These are phyloP conservation scores for Scaptomyza hsui DNA, from an alignment of 1,140 invertebrate species.

Conservation along the genomic window DNA sequence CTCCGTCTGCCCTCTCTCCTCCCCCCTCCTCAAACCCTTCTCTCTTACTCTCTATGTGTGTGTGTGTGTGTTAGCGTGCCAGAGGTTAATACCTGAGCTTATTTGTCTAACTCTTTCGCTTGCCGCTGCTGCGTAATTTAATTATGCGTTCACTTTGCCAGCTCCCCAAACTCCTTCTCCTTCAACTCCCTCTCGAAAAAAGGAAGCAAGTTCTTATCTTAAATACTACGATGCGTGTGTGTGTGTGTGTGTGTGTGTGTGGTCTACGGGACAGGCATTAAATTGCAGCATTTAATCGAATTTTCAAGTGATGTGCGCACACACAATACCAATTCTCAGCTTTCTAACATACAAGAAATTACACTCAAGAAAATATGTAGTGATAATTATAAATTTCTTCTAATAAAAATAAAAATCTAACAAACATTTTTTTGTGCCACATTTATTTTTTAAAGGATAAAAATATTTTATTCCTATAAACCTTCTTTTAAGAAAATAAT, in stretches of 20 bases:
- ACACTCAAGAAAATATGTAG: neutral
- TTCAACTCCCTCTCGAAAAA: neutral
- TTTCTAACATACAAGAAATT: neutral
- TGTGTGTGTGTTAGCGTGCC: constrained; percentile 61
- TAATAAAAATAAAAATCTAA: too few species aligned
- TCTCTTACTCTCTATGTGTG: constrained; percentile 7
- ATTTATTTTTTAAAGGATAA: too few species aligned
- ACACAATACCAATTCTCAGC: constrained; percentile 18
- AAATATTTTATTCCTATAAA: too few species aligned
- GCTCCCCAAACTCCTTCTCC: constrained; percentile 25
- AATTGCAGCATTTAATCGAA: constrained; percentile 81
- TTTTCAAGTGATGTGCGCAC: constrained; percentile 58
- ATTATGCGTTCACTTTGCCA: constrained; percentile 83
- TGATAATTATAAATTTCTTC: neutral
- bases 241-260: constrained; percentile 30
- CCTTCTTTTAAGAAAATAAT: too few species aligned
- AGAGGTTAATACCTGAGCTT: constrained; percentile 84
- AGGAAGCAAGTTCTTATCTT: constrained; percentile 63
- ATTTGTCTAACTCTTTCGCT: constrained; percentile 84
- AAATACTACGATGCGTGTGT: constrained; percentile 47
- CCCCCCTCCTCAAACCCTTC: neutral
- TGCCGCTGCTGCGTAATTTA: constrained; percentile 79
- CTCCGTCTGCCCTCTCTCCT: constrained; percentile 15
- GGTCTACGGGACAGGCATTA: constrained; percentile 49
- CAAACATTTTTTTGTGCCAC: too few species aligned